Evolutionary conservation across 2,113 vertebrate genomes (phyloP).

Genomic region (Myxocyprinus asiaticus): DNA sequence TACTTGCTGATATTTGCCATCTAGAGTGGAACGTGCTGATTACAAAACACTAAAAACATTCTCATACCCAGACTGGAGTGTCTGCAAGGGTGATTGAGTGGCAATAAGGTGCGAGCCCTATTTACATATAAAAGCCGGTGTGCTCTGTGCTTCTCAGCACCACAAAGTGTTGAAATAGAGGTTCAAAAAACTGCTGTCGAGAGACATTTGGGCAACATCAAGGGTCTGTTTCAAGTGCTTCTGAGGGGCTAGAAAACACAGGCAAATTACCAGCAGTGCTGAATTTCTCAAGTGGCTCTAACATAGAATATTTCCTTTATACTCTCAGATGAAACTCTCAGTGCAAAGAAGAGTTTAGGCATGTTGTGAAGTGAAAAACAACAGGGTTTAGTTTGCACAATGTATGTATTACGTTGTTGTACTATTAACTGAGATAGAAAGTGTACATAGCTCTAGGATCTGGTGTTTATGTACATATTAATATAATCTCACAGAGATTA

Average conservation of each 20-base stretch:
- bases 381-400: neutral
- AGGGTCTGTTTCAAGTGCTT: slow-evolving; percentile 38
- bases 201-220: slow-evolving; percentile 54
- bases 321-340: neutral
- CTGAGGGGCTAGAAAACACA: slow-evolving; percentile 19
- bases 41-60: no score
- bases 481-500: slow-evolving; percentile 40
- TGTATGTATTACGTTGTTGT: neutral
- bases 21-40: no score
- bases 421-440: slow-evolving; percentile 1
- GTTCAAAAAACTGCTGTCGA: slow-evolving; percentile 8
- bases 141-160: no score
- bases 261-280: slow-evolving; percentile 3
- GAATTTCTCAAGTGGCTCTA: slow-evolving; percentile 24
- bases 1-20: no score
- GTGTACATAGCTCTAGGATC: neutral
- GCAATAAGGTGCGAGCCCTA: no score
- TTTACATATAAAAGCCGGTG: no score
- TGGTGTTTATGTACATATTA: slow-evolving; percentile 41
- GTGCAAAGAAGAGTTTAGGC: neutral
- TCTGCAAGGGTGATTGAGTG: no score
- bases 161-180: slow-evolving; percentile 32
- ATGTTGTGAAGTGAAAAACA: slow-evolving; percentile 10
- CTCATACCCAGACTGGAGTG: no score
- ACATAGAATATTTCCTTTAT: slow-evolving; percentile 4